Percentiles rank a stretch among this genome's conserved stretches.
Conservation (phyloP, 2,888 invertebrate genomes). For the Polylopha cassiicola region DNA sequence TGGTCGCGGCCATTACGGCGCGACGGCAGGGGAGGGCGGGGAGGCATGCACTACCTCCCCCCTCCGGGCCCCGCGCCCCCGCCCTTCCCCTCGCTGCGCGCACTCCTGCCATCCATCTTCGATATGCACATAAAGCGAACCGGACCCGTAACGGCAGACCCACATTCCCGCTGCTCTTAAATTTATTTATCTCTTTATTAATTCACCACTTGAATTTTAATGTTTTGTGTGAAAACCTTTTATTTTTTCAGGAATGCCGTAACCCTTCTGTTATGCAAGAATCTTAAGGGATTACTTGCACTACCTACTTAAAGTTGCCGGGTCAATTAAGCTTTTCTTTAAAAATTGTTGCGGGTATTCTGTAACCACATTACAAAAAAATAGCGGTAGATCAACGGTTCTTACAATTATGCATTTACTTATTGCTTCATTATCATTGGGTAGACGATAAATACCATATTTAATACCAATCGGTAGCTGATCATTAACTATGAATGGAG, state of each 20-base stretch:
- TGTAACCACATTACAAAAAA: no score
- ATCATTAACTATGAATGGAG: no score
- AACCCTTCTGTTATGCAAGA: constrained; percentile 4
- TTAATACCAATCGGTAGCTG: no score
- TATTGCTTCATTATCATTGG: no score
- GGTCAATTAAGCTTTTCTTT: no score
- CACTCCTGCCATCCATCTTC: constrained; percentile 71
- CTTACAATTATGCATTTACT: no score
- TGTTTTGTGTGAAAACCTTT: constrained; percentile 51
- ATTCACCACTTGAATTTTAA: constrained; percentile 70
- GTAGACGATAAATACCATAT: no score
- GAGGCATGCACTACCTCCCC: constrained; percentile 39
- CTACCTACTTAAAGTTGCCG: no score
- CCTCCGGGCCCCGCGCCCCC: constrained; percentile 29
- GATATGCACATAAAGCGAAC: constrained; percentile 75
- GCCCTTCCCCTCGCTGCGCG: constrained; percentile 40
- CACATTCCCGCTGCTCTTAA: constrained; percentile 73
- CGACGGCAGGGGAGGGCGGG: constrained; percentile 29
- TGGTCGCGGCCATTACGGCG: constrained; percentile 70
- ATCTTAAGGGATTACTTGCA: no score
- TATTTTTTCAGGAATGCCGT: constrained; percentile 20
- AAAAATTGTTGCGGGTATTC: no score
- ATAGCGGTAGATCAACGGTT: no score
- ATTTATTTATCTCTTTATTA: constrained; percentile 77
- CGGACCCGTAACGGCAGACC: constrained; percentile 73